Base-by-base conservation (phyloP, 2,113 vertebrate genomes). In the Crotalus horridus region DNA sequence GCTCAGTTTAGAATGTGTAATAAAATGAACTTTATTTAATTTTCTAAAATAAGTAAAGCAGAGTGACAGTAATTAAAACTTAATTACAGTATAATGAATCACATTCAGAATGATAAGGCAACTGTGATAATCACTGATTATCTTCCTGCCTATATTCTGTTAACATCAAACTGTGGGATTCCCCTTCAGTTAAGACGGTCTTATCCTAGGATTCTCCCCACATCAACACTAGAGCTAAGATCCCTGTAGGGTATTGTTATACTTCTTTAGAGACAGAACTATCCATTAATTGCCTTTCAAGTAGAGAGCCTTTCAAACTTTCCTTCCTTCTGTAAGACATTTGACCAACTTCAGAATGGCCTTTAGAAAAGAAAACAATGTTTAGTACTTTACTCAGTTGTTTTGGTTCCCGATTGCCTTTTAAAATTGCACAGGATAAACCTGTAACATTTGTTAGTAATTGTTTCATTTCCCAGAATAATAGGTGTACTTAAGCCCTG, bases 381-480 rank as follows among this genome's bases (percentile, higher is more conserved):
- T 64, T 54, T 87, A 15, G 12, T 91, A 26, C 90, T 95, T 95
- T 97, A 94, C 61, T 96, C 54, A 1, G 93, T 95, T 93, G 96
- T 96, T 97, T 97, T 95, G 87, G 95, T 93, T 97, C 97, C 91
- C 95, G 96, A 97, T 94, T 97, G 94, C 96, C 97, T 97, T 98
- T 98, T 97, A 96, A 56, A 97, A 97, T 97, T 97, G 97, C 96
- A 97, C 94, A 96, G 95, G 97, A 97, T 97, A 97, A 96, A 97
- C 95, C 97, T 97, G 97, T 98, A 98, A 98, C 97, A 97, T 97
- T 96, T 96, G 90, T 97, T 97, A 97, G 96, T 97, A 97, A 98
- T 98, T 97, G 97, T 98, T 98, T 98, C 98, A 98, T 98, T 98
- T 98, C 95, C 96, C 91, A 95, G 95, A 93, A 91, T 97, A 97